These are phyloP conservation scores for Sebastes hopkinsi DNA, from an alignment of 2,797 vertebrate species.

Conservation along the genomic window DNA sequence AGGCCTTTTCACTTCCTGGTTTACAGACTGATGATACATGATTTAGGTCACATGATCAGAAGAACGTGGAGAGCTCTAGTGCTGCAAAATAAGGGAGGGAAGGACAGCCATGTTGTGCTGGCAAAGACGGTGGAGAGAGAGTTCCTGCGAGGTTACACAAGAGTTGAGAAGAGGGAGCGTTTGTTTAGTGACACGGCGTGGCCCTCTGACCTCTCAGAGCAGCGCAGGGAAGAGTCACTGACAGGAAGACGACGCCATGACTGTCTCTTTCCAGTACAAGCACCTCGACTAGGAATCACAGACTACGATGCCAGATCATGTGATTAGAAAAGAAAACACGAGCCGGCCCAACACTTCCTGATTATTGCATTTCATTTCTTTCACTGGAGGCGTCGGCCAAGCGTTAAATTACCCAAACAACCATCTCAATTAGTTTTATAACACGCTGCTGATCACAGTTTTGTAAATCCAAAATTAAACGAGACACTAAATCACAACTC, in stretches of 20 bases:
- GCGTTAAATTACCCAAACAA: neutral
- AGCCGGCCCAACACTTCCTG: neutral
- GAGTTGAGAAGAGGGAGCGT: constrained; percentile 10
- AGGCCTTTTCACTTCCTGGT: constrained; percentile 41
- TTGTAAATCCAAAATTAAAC: neutral
- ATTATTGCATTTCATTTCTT: constrained; percentile 10
- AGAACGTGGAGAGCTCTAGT: neutral
- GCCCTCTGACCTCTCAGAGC: constrained; percentile 1
- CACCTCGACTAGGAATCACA: neutral
- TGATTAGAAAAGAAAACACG: neutral
- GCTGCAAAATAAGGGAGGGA: neutral
- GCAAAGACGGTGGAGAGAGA: neutral
- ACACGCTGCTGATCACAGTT: neutral
- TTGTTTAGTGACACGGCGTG: constrained; percentile 20
- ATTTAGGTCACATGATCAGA: neutral
- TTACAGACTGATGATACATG: constrained; percentile 38
- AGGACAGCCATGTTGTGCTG: constrained; percentile 1
- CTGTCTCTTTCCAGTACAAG: neutral
- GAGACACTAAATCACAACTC: neutral
- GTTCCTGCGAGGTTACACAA: neutral
- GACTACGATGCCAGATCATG: neutral
- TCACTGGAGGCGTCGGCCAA: neutral
- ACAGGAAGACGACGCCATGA: constrained; percentile 19
- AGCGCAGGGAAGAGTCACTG: neutral
- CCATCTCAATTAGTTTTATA: neutral